Evolutionary conservation across 1,140 invertebrate genomes (phyloP).

Genomic region (Streblospio benedicti): DNA sequence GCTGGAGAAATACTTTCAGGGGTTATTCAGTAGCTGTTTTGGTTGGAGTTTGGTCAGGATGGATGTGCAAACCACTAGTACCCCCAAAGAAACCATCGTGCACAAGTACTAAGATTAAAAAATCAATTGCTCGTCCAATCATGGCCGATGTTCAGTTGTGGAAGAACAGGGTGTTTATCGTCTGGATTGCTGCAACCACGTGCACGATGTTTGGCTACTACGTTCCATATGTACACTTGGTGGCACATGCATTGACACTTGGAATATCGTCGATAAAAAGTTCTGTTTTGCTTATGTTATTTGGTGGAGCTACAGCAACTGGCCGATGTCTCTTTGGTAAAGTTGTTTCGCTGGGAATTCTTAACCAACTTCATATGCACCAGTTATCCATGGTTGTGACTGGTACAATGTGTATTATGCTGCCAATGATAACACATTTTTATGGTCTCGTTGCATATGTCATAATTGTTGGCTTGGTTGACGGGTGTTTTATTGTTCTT

Average conservation of each 20-base stretch:
- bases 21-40: too few relatives aligned
- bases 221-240: conserved; percentile 35
- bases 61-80: too few relatives aligned
- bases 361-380: conserved; percentile 31
- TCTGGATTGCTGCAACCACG: conserved; percentile 28
- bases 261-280: conserved; percentile 26
- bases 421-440: neutral
- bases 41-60: too few relatives aligned
- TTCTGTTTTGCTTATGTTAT: conserved; percentile 26
- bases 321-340: conserved; percentile 32
- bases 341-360: conserved; percentile 24
- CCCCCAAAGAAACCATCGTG: conserved; percentile 18
- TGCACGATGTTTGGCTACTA: conserved; percentile 35
- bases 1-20: conserved; percentile 31
- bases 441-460: conserved; percentile 26
- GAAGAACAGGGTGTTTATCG: conserved; percentile 32
- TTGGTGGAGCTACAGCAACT: conserved; percentile 28
- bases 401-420: neutral
- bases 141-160: conserved; percentile 29
- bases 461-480: conserved; percentile 28
- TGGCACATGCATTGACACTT: conserved; percentile 26
- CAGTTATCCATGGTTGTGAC: conserved; percentile 15
- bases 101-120: conserved; percentile 17
- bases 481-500: conserved; percentile 35
- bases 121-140: conserved; percentile 21